Evolutionary conservation across 1,140 invertebrate genomes (phyloP).

Genomic region (Diorhabda elongata): DNA sequence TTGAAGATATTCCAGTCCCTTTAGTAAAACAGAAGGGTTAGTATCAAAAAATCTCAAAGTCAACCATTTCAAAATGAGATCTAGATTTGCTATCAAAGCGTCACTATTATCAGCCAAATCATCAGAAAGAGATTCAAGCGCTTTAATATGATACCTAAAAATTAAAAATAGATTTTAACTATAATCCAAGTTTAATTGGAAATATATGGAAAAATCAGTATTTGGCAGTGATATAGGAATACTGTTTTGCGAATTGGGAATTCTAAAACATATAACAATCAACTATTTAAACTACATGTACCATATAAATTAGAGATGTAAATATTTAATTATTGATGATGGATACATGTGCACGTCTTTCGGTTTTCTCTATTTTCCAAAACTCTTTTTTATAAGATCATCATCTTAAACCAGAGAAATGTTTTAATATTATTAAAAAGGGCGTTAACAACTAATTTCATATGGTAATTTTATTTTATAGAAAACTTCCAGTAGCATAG

Average conservation of each 20-base stretch:
- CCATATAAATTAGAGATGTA: too few relatives aligned
- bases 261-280: too few relatives aligned
- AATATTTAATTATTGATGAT: too few relatives aligned
- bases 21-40: conserved; percentile 93
- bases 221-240: background rate
- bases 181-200: background rate
- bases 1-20: conserved; percentile 88
- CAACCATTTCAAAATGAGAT: conserved; percentile 94
- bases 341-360: too few relatives aligned
- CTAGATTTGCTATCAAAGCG: conserved; percentile 84
- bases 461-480: too few relatives aligned
- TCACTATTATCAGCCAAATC: conserved; percentile 71
- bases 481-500: too few relatives aligned
- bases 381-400: too few relatives aligned
- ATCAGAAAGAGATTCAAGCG: conserved; percentile 85
- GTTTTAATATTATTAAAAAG: too few relatives aligned
- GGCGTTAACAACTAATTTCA: too few relatives aligned
- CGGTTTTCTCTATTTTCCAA: too few relatives aligned
- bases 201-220: background rate
- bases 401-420: too few relatives aligned
- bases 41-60: conserved; percentile 96
- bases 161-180: background rate
- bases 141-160: conserved; percentile 87
- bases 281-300: too few relatives aligned
- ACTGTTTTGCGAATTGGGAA: background rate